Base-by-base conservation (phyloP, 2,888 invertebrate species). In the Luperina nickerlii region DNA sequence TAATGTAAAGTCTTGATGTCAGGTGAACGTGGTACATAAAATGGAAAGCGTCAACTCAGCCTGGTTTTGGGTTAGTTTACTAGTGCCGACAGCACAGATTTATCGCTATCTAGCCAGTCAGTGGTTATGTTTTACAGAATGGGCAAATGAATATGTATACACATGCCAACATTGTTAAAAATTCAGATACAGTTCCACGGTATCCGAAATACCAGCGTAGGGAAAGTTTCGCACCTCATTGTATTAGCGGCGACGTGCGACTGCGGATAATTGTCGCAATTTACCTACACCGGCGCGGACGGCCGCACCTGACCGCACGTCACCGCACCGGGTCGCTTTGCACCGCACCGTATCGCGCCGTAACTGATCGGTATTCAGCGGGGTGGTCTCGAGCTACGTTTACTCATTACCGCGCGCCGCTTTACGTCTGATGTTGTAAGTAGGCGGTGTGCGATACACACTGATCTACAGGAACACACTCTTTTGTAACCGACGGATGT, bases 241-340 rank as follows among this genome's bases (percentile, higher is more conserved):
- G 78, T 54, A 18, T 62, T 32, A n/a, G 74, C 15, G 70, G 38
- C 45, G 69, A n/a, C 42, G 48, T 13, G 60, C 57, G 72, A 32
- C 32, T 67, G 62, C 75, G 32, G 80, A 74, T 83, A 87, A 81
- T 85, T 80, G 83, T 77, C 27, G 75, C 79, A 85, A 85, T 85
- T 85, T 83, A 79, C 3, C 6, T 74, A 68, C 8, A 66, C n/a
- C 51, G 45, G 68, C 66, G n/a, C 62, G 38, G 32, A n/a, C 7
- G 42, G 42, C 65, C 78, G 74, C 78, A 38, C 48, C 74, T 60
- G 75, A 38, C 74, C 63, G 51, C 75, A 42, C 51, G 73, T 70
- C 48, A 24, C 60, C 63, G 42, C 75, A 15, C 32, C 75, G 45
- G 63, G 7, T 24, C 60, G n/a, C 51, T 20, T 24, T 63, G 45